These are phyloP conservation scores for Philopotamus ludificatus DNA, from an alignment of 1,140 invertebrate species.

Conservation along the genomic window DNA sequence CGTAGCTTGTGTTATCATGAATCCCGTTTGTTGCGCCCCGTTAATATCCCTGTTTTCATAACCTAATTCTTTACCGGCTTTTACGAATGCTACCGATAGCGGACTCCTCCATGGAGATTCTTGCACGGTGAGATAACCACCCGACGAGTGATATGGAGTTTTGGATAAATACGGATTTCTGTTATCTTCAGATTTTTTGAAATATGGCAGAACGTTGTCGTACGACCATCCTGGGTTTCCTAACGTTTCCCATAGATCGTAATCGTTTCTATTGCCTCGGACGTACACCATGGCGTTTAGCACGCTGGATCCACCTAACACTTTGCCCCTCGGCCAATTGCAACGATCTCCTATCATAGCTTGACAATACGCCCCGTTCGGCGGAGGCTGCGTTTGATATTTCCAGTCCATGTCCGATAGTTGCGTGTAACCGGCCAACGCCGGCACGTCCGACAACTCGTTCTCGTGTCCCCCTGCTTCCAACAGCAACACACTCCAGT, in stretches of 20 bases:
- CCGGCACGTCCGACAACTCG: conserved; percentile 76
- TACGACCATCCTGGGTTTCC: conserved; percentile 92
- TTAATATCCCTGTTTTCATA: conserved; percentile 81
- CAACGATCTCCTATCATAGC: conserved; percentile 82
- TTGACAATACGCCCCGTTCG: conserved; percentile 71
- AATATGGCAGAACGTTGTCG: conserved; percentile 82
- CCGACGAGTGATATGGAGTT: conserved; percentile 72
- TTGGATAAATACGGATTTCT: conserved; percentile 74
- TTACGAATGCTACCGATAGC: conserved; percentile 75
- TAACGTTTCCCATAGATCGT: conserved; percentile 83
- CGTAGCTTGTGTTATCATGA: conserved; percentile 83
- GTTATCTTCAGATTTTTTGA: conserved; percentile 86
- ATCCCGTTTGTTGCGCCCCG: conserved; percentile 78
- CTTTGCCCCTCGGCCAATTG: conserved; percentile 85
- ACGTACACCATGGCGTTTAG: conserved; percentile 96
- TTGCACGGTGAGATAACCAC: conserved; percentile 82
- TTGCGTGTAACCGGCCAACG: conserved; percentile 73
- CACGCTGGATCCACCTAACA: conserved; percentile 90
- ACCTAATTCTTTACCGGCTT: conserved; percentile 77
- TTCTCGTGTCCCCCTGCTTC: conserved; percentile 84
- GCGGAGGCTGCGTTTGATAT: conserved; percentile 83
- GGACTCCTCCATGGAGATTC: conserved; percentile 80
- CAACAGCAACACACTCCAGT: conserved; percentile 77
- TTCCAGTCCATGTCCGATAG: conserved; percentile 88
- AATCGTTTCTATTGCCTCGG: conserved; percentile 87